phyloP scores from a whole-genome alignment of 2,888 invertebrate genomes.

The Miltochrista miniata region DNA sequence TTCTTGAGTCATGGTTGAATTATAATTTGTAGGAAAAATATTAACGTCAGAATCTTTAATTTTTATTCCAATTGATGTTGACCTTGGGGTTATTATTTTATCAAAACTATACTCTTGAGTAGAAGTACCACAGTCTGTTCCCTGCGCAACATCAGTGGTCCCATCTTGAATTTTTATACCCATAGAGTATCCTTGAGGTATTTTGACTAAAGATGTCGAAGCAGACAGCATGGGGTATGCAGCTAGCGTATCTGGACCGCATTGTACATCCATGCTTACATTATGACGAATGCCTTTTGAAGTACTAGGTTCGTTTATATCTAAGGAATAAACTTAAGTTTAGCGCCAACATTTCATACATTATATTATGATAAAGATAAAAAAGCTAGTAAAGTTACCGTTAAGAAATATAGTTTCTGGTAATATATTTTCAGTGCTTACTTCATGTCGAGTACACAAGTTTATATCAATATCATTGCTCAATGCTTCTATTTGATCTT shows the following conservation, averaged over 20 bases:
- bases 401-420: slow-evolving; percentile 66
- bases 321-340: slow-evolving; percentile 40
- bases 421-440: slow-evolving; percentile 46
- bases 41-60: slow-evolving; percentile 53
- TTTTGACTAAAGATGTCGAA: slow-evolving; percentile 50
- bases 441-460: slow-evolving; percentile 38
- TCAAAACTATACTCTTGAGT: slow-evolving; percentile 31
- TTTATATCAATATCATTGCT: slow-evolving; percentile 48
- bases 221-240: slow-evolving; percentile 46
- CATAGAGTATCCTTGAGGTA: slow-evolving; percentile 45
- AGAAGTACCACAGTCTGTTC: slow-evolving; percentile 47
- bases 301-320: slow-evolving; percentile 75
- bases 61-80: slow-evolving; percentile 48
- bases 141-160: slow-evolving; percentile 29
- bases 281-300: slow-evolving; percentile 73
- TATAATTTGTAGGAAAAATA: slow-evolving; percentile 24
- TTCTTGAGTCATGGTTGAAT: slow-evolving; percentile 26
- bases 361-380: not conserved
- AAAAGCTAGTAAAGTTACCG: slow-evolving; percentile 44
- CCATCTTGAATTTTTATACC: slow-evolving; percentile 57
- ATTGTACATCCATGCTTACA: slow-evolving; percentile 67
- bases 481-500: slow-evolving; percentile 13
- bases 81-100: slow-evolving; percentile 38
- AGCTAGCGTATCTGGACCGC: slow-evolving; percentile 61
- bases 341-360: not conserved